Base-by-base conservation (phyloP, 2,888 invertebrate species). In the Cenopis cana region DNA sequence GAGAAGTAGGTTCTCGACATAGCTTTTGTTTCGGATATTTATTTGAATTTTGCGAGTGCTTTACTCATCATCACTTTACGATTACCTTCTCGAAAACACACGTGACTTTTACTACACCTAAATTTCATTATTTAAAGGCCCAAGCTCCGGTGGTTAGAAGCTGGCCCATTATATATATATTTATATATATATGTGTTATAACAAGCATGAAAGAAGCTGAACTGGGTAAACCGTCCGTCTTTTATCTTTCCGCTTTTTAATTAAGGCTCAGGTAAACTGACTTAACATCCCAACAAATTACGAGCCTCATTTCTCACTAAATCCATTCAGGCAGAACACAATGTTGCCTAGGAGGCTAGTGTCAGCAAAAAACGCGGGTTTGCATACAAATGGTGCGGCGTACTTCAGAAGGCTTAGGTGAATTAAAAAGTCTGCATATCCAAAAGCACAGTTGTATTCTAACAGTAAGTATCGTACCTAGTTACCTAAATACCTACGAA, bases 391-490 rank as follows among this genome's bases (percentile, higher is more conserved):
- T 55, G 18, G 29, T 3, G 20, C 17, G 10, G 49, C 46, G 66
- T 55, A 66, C 66, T 60, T 71, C 66, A 54, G 66, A 71, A 55
- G 66, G 70, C 70, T 71, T 66, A 60, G 65, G 54, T 71, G 66
- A 71, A 71, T 71, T 71, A 60, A 71, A 66, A 71, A 60, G 54
- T 49, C 59, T 69, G 64, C 41, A 64, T 50, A 62, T 29, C 64
- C 14, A 29, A 29, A 54, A 8, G 41, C 56, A 20, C 55, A 33
- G 33, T 41, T 14, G 1, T 4, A 56, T 38, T 46, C 56, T 29
- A 56, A 56, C 65, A 66, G 65, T 52, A 60, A n/a, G 0, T 0
- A n/a, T n/a, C n/a, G n/a, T n/a, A n/a, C n/a, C n/a, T n/a, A n/a
- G n/a, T n/a, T n/a, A n/a, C n/a, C n/a, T 12, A 18, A 24, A 57